Evolutionary conservation across 2,888 invertebrate genomes (phyloP).

Genomic region (Patella ulyssiponensis): DNA sequence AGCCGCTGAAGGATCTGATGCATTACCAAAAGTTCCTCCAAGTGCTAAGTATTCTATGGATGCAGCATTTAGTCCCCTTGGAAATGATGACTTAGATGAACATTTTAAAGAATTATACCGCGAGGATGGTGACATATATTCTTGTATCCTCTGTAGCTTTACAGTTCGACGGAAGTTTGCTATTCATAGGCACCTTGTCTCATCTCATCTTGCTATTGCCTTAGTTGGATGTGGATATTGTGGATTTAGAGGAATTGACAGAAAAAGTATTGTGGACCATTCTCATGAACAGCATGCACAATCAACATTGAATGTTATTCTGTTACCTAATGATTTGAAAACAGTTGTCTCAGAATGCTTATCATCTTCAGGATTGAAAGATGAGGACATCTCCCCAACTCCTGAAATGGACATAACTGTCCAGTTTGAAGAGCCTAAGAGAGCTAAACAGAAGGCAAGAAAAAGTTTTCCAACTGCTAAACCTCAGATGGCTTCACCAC

Average conservation of each 20-base stretch:
- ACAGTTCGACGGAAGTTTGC: slow-evolving; percentile 44
- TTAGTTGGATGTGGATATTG: slow-evolving; percentile 41
- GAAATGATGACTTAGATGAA: slow-evolving; percentile 40
- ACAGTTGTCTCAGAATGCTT: background rate
- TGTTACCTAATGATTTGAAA: background rate
- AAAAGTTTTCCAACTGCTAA: background rate
- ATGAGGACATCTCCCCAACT: background rate
- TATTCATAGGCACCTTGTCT: slow-evolving; percentile 41
- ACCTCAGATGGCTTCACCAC: background rate
- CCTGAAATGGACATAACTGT: background rate
- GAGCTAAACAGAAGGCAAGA: background rate
- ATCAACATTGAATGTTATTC: slow-evolving; percentile 26
- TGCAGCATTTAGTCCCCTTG: slow-evolving; percentile 16
- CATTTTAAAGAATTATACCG: slow-evolving; percentile 39
- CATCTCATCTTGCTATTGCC: slow-evolving; percentile 32
- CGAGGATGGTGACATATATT: slow-evolving; percentile 25
- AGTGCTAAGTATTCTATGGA: slow-evolving; percentile 5
- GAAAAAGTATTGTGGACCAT: slow-evolving; percentile 44
- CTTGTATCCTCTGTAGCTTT: slow-evolving; percentile 37
- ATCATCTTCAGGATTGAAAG: background rate
- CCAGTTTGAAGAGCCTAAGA: background rate
- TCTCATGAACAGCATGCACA: slow-evolving; percentile 40
- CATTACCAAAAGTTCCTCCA: background rate
- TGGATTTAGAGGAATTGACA: slow-evolving; percentile 42
- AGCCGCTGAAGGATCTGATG: background rate